Conservation (phyloP, 2,113 vertebrate species). For the Marmota flaviventris region DNA sequence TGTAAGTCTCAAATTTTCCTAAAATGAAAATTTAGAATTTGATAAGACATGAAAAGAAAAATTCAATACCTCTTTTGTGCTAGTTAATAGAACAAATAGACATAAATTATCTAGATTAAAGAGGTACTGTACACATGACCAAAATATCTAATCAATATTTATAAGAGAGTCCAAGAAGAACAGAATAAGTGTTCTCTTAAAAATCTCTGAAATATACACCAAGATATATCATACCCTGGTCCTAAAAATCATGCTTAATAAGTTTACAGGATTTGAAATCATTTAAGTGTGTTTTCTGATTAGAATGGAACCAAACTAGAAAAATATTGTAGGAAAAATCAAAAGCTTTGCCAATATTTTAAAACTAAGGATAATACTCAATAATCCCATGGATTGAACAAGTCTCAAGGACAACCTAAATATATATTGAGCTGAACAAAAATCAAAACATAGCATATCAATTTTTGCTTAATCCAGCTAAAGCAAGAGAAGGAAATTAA, state of each 20-base stretch:
- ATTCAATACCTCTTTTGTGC: neutral
- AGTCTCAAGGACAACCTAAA: neutral
- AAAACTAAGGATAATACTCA: neutral
- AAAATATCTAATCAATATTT: neutral
- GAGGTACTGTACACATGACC: too few species aligned
- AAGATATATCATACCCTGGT: too few species aligned
- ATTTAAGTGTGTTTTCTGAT: neutral
- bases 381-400: neutral
- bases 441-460: neutral
- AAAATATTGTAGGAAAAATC: neutral
- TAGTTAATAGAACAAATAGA: neutral
- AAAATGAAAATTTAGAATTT: neutral
- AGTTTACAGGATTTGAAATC: neutral
- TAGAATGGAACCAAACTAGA: neutral
- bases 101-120: neutral
- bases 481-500: neutral
- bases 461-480: neutral
- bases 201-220: neutral
- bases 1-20: neutral
- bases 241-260: neutral
- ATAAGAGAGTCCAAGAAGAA: neutral
- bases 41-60: neutral
- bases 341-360: neutral
- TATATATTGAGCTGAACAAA: neutral
- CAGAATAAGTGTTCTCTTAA: neutral